phyloP scores from a whole-genome alignment of 2,113 vertebrate species.

The Platichthys stellatus region DNA sequence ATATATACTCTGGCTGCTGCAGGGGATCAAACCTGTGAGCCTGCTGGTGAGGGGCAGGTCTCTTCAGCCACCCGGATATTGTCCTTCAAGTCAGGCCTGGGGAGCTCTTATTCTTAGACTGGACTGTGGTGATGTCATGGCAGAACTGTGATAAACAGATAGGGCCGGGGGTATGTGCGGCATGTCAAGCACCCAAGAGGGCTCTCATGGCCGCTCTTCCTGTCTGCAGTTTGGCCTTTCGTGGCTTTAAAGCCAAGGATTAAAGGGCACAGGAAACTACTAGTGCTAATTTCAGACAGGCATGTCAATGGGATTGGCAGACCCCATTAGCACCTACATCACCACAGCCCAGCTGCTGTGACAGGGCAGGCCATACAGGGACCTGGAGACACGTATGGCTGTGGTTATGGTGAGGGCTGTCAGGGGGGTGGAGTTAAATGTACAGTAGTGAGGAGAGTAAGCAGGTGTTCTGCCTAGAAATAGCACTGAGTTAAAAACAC shows the following conservation, averaged over 20 bases:
- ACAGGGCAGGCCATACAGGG: conserved; percentile 53
- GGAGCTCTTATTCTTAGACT: conserved; percentile 52
- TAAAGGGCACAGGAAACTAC: conserved; percentile 76
- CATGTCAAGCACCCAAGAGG: conserved; percentile 29
- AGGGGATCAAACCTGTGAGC: background rate
- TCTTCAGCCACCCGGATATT: conserved; percentile 22
- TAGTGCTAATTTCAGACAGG: conserved; percentile 66
- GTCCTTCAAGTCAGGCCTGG: conserved; percentile 41
- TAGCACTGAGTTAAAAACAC: background rate
- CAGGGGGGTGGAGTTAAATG: conserved; percentile 12
- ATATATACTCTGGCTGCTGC: background rate
- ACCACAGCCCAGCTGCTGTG: conserved; percentile 20
- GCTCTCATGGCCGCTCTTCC: conserved; percentile 59
- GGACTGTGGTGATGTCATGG: conserved; percentile 54
- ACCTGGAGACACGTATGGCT: conserved; percentile 32
- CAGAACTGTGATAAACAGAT: conserved; percentile 43
- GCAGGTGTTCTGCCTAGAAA: conserved; percentile 15
- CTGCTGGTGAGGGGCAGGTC: background rate
- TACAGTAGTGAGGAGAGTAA: conserved; percentile 21
- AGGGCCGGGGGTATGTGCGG: conserved; percentile 35
- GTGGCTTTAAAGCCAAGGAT: conserved; percentile 56
- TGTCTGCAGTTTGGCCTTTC: conserved; percentile 55
- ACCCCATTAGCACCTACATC: conserved; percentile 57
- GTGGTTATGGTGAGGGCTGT: conserved; percentile 27
- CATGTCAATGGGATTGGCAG: conserved; percentile 56